Percentiles rank a stretch among this genome's conserved stretches.
These are phyloP conservation scores for Drosophila pruinosa DNA, from an alignment of 1,140 invertebrate species.

Conservation along the genomic window DNA sequence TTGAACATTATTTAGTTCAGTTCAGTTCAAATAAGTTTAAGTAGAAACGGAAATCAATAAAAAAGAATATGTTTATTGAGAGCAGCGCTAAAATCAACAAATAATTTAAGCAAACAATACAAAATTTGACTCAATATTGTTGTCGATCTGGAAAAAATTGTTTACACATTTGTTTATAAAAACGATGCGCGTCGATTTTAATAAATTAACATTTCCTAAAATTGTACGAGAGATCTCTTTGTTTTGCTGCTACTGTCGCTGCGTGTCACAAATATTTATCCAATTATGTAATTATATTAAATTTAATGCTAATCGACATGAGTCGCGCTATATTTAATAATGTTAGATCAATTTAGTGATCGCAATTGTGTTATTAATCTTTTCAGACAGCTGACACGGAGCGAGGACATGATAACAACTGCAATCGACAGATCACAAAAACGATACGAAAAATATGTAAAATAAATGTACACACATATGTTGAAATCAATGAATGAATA, in stretches of 20 bases:
- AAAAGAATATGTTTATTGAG: slow-evolving; percentile 63
- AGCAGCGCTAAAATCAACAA: slow-evolving; percentile 46
- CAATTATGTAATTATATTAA: slow-evolving; percentile 72
- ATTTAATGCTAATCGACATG: slow-evolving; percentile 62
- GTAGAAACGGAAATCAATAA: slow-evolving; percentile 73
- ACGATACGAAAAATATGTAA: not conserved
- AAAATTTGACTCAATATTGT: slow-evolving; percentile 58
- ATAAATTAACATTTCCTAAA: slow-evolving; percentile 58
- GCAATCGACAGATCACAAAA: slow-evolving; percentile 33
- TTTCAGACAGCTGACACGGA: slow-evolving; percentile 56
- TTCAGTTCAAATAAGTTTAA: slow-evolving; percentile 58
- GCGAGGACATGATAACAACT: slow-evolving; percentile 45
- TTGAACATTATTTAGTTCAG: slow-evolving; percentile 44
- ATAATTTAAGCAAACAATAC: slow-evolving; percentile 48
- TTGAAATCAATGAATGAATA: not conserved
- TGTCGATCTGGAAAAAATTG: slow-evolving; percentile 30
- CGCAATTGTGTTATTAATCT: slow-evolving; percentile 64
- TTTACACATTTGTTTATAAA: slow-evolving; percentile 63
- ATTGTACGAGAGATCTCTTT: slow-evolving; percentile 33
- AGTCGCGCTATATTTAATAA: slow-evolving; percentile 28
- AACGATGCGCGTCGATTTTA: slow-evolving; percentile 60
- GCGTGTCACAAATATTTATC: slow-evolving; percentile 74
- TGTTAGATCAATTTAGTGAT: slow-evolving; percentile 53
- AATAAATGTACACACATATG: slow-evolving; percentile 20
- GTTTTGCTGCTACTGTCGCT: slow-evolving; percentile 7